A percentile compares a stretch with the other conserved stretches of the same genome.
phyloP scores from a whole-genome alignment of 2,797 vertebrate genomes.

The Microtus agrestis region DNA sequence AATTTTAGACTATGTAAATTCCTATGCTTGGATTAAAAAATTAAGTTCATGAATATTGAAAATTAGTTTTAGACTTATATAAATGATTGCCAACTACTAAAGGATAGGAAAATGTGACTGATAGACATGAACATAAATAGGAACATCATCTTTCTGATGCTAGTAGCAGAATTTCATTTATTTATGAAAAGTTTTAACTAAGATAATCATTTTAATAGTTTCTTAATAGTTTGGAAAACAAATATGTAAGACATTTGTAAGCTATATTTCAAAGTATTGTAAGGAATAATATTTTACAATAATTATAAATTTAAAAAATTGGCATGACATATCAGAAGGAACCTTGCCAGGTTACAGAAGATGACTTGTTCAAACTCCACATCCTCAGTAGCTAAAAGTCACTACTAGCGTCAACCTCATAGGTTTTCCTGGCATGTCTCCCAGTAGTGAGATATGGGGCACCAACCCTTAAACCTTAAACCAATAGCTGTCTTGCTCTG shows the following conservation, averaged over 20 bases:
- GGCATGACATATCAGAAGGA: neutral
- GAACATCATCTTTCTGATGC: neutral
- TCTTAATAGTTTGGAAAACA: neutral
- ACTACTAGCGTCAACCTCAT: neutral
- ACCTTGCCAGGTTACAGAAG: neutral
- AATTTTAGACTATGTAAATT: neutral
- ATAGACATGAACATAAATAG: neutral
- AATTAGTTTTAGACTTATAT: neutral
- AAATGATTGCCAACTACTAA: neutral
- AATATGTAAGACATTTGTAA: neutral
- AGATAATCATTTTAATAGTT: neutral
- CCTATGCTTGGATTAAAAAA: neutral
- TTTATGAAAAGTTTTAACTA: neutral
- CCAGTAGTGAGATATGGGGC: too few relatives aligned
- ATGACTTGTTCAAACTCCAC: neutral
- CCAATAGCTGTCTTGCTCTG: neutral
- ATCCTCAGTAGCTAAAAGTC: too few relatives aligned
- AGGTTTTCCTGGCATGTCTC: neutral
- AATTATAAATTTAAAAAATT: neutral
- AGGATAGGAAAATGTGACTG: neutral
- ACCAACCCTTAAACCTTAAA: neutral
- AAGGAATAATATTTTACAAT: conserved; percentile 16
- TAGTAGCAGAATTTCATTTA: neutral
- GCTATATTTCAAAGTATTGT: neutral
- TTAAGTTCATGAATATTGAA: neutral